Evolutionary conservation across 2,888 invertebrate genomes (phyloP).

Genomic region (Drosophila eohydei): DNA sequence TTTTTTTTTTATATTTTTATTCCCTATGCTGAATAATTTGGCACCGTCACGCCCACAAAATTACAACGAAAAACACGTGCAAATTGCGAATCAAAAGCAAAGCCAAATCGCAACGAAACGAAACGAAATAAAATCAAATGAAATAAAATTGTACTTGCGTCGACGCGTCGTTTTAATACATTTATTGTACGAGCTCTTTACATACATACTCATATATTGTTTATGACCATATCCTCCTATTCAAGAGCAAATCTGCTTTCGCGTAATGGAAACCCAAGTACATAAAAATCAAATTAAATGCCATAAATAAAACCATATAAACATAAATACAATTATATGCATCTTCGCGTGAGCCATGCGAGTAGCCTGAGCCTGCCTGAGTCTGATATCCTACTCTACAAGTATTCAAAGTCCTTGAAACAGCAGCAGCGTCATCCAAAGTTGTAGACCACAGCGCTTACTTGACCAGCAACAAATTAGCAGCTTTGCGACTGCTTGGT

Average conservation of each 20-base stretch:
- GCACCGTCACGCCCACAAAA: conserved; percentile 50
- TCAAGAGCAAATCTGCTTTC: conserved; percentile 41
- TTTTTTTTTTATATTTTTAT: conserved; percentile 15
- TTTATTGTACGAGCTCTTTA: conserved; percentile 27
- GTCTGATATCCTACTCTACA: conserved; percentile 30
- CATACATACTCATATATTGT: conserved; percentile 22
- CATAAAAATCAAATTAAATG: conserved; percentile 72
- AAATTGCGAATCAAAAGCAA: conserved; percentile 44
- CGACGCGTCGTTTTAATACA: conserved; percentile 24
- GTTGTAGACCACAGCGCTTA: conserved; percentile 4
- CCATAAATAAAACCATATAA: conserved; percentile 64
- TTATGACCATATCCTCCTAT: conserved; percentile 29
- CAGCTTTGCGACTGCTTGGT: conserved; percentile 24
- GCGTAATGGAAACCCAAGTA: conserved; percentile 71
- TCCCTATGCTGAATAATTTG: conserved; percentile 40
- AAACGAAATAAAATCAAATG: conserved; percentile 63
- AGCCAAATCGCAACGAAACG: conserved; percentile 29
- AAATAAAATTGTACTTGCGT: conserved; percentile 40
- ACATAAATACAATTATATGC: conserved; percentile 31
- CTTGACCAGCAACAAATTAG: background rate
- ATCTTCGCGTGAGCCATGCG: conserved; percentile 26
- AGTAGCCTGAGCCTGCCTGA: background rate
- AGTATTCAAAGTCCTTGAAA: conserved; percentile 54
- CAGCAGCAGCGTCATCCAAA: background rate
- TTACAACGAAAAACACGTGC: conserved; percentile 57